Conservation (phyloP, 2,888 invertebrate genomes). For the Orchesellides sinensis region DNA sequence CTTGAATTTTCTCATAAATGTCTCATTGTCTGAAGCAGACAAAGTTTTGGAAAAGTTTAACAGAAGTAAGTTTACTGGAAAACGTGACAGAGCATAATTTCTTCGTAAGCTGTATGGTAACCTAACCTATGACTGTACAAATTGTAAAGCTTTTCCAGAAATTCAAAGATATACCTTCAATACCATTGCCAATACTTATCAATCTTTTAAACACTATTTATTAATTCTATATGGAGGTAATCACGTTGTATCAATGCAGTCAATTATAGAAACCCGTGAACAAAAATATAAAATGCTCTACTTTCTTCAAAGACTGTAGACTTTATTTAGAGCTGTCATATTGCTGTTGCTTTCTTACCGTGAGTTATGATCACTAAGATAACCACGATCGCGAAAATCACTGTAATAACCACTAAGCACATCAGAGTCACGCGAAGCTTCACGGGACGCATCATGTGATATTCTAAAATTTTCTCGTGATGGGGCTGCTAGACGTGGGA, state of each 20-base stretch:
- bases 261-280: too few relatives aligned
- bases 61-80: background rate
- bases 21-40: slow-evolving; percentile 2
- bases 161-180: too few relatives aligned
- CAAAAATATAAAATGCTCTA: too few relatives aligned
- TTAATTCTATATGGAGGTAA: too few relatives aligned
- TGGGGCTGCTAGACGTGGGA: slow-evolving; percentile 72
- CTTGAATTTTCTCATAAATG: slow-evolving; percentile 35
- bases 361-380: slow-evolving; percentile 88
- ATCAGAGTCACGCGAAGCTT: slow-evolving; percentile 74
- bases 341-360: slow-evolving; percentile 82
- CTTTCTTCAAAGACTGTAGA: too few relatives aligned
- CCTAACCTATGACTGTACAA: too few relatives aligned
- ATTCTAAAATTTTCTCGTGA: slow-evolving; percentile 72
- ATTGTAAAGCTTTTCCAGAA: too few relatives aligned
- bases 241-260: background rate
- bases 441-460: slow-evolving; percentile 73
- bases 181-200: too few relatives aligned
- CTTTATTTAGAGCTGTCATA: too few relatives aligned
- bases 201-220: too few relatives aligned
- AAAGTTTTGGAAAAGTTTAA: background rate
- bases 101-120: too few relatives aligned
- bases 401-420: slow-evolving; percentile 80
- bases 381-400: slow-evolving; percentile 86
- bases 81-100: slow-evolving; percentile 1